Evolutionary conservation across 2,113 vertebrate genomes (phyloP), one percentile per base, ranked within the genome.

Genomic region (Corythornis madagascariensis): DNA sequence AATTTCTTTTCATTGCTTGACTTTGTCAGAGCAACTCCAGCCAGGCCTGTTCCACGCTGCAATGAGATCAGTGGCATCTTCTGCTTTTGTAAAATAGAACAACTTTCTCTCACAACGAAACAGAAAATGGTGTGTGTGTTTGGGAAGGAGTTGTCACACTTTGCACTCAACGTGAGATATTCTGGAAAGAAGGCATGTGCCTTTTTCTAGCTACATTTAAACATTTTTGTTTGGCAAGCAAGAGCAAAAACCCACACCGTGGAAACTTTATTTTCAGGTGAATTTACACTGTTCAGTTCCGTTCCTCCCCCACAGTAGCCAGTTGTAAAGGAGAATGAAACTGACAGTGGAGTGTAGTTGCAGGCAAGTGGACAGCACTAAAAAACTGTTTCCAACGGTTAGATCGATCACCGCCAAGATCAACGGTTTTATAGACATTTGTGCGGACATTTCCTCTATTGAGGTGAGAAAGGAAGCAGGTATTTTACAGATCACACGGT

Each of bases 391-490:
- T 38, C 43, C 4, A 43, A 11, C 9, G 11, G 45, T 7, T 48
- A 5, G 5, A 3, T 4, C 7, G 45, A 4, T 69, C 8, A 45
- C 2, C 22, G 29, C 7, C 33, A 24, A 20, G 42, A 18, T 14
- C 4, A 19, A 33, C 0, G 3, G 3, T 3, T 8, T 29, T 6
- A 2, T 4, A 1, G 1, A 0, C 16, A 6, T 31, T 50, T 26
- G 29, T 4, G 28, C 7, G 3, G 29, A 13, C 3, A 38, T 2
- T 40, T 22, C 18, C 18, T 14, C 5, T 4, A 0, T 4, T 4
- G 13, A 10, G 14, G 9, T 25, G 13, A 26, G 42, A 24, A 22
- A 1, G 53, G 28, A 13, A 10, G 35, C 57, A 4, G 26, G 10
- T 13, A 2, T 8, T 6, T 16, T 5, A 4, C 33, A 17, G 61